Conservation (phyloP, 2,888 invertebrate genomes). For the Volucella inanis region DNA sequence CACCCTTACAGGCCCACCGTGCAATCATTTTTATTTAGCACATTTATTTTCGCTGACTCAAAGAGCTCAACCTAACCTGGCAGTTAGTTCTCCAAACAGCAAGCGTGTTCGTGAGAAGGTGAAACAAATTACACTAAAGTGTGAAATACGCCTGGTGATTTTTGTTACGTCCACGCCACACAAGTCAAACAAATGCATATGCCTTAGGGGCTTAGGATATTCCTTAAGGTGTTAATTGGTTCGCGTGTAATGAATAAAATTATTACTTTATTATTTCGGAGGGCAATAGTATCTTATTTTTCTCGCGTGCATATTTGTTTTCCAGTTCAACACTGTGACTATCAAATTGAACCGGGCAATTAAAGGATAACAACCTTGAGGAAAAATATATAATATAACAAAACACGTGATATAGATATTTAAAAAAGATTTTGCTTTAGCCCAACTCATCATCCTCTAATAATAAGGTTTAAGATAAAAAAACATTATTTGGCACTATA, state of each 20-base stretch:
- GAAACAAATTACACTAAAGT: constrained; percentile 76
- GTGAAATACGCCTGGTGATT: constrained; percentile 64
- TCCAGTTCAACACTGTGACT: too few species aligned
- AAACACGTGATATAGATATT: too few species aligned
- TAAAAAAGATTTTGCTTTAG: too few species aligned
- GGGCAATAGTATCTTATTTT: too few species aligned
- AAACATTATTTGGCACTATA: too few species aligned
- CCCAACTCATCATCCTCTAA: too few species aligned
- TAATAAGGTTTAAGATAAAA: too few species aligned
- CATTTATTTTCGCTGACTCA: constrained; percentile 42
- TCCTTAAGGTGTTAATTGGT: constrained; percentile 76
- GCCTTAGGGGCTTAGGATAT: too few species aligned
- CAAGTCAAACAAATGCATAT: constrained; percentile 11
- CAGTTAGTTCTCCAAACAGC: constrained; percentile 33
- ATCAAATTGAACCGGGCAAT: too few species aligned
- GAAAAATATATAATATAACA: too few species aligned
- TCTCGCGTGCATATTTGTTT: too few species aligned
- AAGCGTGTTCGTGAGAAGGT: constrained; percentile 69
- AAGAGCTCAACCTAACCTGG: background rate
- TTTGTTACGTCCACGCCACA: background rate
- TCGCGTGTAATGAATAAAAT: constrained; percentile 76
- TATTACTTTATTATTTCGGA: constrained; percentile 57
- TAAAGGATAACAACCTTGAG: too few species aligned
- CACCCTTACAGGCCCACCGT: constrained; percentile 7
- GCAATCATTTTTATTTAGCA: constrained; percentile 58